These are phyloP conservation scores for Parnassius glacialis DNA, from an alignment of 2,888 invertebrate species.

Conservation along the genomic window DNA sequence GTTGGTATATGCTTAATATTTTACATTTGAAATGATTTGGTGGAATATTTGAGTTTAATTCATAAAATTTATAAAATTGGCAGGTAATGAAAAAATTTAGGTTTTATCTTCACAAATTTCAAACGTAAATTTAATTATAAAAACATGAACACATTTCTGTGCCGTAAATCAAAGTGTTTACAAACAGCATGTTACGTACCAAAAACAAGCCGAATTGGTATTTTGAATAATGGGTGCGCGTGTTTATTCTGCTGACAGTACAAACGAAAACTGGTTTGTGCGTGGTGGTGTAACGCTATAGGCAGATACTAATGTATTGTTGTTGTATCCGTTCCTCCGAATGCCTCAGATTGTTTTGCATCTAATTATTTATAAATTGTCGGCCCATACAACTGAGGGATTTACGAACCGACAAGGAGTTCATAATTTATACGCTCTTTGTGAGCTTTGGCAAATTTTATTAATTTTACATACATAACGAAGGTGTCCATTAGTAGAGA, in stretches of 20 bases:
- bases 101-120: conserved; percentile 8
- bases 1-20: too few species aligned
- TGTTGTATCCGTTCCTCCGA: conserved; percentile 55
- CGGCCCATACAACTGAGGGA: conserved; percentile 44
- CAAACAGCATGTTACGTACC: conserved; percentile 11
- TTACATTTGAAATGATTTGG: too few species aligned
- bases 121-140: conserved; percentile 10
- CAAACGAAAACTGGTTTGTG: conserved; percentile 54
- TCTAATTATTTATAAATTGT: conserved; percentile 49
- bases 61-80: too few species aligned
- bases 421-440: conserved; percentile 31
- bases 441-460: conserved; percentile 50
- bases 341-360: conserved; percentile 63
- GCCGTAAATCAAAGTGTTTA: conserved; percentile 25
- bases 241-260: conserved; percentile 48
- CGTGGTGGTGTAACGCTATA: conserved; percentile 55
- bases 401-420: conserved; percentile 56
- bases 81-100: too few species aligned
- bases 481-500: conserved; percentile 24
- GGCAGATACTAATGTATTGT: conserved; percentile 50
- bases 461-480: conserved; percentile 49
- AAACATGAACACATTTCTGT: neutral
- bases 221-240: conserved; percentile 13
- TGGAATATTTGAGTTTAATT: too few species aligned
- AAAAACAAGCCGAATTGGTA: conserved; percentile 8